Percentiles rank a stretch among this genome's conserved stretches.
Conservation (phyloP, 2,797 vertebrate species). For the Chelon auratus region DNA sequence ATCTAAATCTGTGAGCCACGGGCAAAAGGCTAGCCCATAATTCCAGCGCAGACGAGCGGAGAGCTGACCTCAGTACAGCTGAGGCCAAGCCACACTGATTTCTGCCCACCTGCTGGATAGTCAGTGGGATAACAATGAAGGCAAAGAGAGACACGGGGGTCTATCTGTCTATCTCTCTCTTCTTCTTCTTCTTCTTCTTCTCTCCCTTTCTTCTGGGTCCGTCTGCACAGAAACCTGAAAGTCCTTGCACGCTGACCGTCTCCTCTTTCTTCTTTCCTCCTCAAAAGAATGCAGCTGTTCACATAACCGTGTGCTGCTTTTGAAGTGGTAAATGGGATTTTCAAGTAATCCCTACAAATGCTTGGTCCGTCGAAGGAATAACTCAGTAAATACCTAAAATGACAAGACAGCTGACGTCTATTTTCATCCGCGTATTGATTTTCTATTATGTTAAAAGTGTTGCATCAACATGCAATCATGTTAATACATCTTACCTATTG, state of each 20-base stretch:
- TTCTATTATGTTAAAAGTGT: constrained; percentile 74
- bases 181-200: constrained; percentile 38
- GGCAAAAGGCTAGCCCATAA: constrained; percentile 88
- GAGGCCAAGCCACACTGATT: constrained; percentile 79
- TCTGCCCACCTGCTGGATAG: constrained; percentile 86
- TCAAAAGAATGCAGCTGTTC: constrained; percentile 47
- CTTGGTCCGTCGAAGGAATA: constrained; percentile 42
- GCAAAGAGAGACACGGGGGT: constrained; percentile 62
- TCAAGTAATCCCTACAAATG: constrained; percentile 44
- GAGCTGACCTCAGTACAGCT: constrained; percentile 83
- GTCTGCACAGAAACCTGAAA: constrained; percentile 74
- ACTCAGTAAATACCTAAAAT: constrained; percentile 55
- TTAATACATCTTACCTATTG: constrained; percentile 85
- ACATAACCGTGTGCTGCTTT: constrained; percentile 29
- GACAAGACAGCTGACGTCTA: constrained; percentile 31
- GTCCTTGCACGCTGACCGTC: constrained; percentile 63
- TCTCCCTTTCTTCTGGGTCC: constrained; percentile 57
- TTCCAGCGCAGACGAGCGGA: constrained; percentile 89
- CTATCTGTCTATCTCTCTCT: constrained; percentile 44
- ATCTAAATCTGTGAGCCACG: constrained; percentile 88
- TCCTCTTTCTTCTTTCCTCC: constrained; percentile 28
- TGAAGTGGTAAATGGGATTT: constrained; percentile 39
- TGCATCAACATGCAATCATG: constrained; percentile 81
- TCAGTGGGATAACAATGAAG: constrained; percentile 80
- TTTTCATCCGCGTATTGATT: constrained; percentile 64